phyloP scores from a whole-genome alignment of 1,140 invertebrate species.

The Telenomus remus region DNA sequence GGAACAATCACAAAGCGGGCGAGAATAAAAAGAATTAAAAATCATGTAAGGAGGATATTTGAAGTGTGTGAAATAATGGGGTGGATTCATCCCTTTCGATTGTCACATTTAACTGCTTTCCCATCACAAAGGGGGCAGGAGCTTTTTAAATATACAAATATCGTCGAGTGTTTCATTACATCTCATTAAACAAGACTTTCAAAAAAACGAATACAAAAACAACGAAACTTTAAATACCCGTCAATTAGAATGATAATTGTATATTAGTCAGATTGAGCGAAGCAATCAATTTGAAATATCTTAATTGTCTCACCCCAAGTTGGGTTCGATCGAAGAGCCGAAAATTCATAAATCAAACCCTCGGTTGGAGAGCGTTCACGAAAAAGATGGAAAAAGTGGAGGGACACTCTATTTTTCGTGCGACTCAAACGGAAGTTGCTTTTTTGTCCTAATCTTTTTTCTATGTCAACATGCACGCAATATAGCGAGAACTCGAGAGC shows the following conservation, averaged over 20 bases:
- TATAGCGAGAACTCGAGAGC: constrained; percentile 38
- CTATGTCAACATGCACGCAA: constrained; percentile 49
- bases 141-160: constrained; percentile 29
- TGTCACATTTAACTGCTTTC: constrained; percentile 50
- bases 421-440: constrained; percentile 21
- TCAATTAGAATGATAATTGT: too few species aligned
- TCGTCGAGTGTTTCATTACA: constrained; percentile 7
- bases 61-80: constrained; percentile 36
- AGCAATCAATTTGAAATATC: too few species aligned
- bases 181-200: too few species aligned
- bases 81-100: constrained; percentile 51
- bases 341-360: neutral
- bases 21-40: constrained; percentile 14
- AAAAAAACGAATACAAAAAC: too few species aligned
- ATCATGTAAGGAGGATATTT: constrained; percentile 33
- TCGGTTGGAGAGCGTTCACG: too few species aligned
- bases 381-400: constrained; percentile 3
- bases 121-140: constrained; percentile 16
- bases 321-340: neutral
- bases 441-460: constrained; percentile 34
- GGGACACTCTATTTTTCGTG: constrained; percentile 34
- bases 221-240: too few species aligned
- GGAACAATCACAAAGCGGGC: constrained; percentile 20
- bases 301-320: too few species aligned
- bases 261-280: too few species aligned